Conservation (phyloP, 2,113 vertebrate genomes). For the Loxodonta africana region DNA sequence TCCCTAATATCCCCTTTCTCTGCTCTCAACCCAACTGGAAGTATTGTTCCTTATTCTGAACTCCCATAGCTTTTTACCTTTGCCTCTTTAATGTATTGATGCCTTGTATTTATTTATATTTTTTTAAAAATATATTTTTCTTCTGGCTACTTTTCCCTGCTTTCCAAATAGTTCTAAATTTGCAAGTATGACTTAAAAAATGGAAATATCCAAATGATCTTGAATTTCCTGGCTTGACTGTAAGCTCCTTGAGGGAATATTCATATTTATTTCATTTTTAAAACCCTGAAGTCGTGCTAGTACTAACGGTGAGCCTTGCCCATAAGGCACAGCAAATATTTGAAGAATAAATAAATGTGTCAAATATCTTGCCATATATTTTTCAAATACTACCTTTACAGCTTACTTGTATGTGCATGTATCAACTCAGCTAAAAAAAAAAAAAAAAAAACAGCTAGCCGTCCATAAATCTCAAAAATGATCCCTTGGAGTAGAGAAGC, state of each 20-base stretch:
- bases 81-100: not conserved
- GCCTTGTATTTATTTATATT: not conserved
- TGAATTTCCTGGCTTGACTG: not conserved
- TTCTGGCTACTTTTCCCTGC: not conserved
- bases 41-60: not conserved
- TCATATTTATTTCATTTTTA: constrained; percentile 6
- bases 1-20: not conserved
- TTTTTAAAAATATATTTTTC: constrained; percentile 8
- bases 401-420: not conserved
- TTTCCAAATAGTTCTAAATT: constrained; percentile 20
- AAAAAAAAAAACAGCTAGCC: not conserved
- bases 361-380: not conserved
- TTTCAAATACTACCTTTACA: not conserved
- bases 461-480: not conserved
- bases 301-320: not conserved
- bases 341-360: constrained; percentile 30
- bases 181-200: constrained; percentile 15
- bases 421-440: not conserved
- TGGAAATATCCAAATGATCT: constrained; percentile 20
- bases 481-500: not conserved
- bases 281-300: not conserved
- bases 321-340: not conserved
- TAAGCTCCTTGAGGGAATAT: constrained; percentile 5
- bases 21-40: not conserved
- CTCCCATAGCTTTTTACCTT: not conserved